phyloP scores from a whole-genome alignment of 1,140 invertebrate species.

The Drosophila trapezifrons region DNA sequence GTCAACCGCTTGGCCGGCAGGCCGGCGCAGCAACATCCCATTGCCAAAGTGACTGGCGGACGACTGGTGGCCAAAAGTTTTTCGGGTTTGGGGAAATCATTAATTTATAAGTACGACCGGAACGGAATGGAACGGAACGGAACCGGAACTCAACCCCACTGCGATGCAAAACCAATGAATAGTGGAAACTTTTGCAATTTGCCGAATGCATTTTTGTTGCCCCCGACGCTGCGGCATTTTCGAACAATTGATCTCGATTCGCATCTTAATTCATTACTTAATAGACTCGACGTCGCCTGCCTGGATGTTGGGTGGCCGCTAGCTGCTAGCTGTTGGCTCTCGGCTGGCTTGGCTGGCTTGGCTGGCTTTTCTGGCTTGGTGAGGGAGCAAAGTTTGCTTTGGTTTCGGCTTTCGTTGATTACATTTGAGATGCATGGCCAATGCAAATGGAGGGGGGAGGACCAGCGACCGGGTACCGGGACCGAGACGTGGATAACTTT shows the following conservation, averaged over 20 bases:
- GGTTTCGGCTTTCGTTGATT: conserved; percentile 66
- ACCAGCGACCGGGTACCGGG: neutral
- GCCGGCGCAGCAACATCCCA: neutral
- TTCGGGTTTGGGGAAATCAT: conserved; percentile 50
- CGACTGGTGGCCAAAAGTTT: conserved; percentile 38
- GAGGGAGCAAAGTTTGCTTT: conserved; percentile 54
- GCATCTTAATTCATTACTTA: conserved; percentile 78
- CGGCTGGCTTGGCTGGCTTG: neutral
- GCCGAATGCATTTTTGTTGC: conserved; percentile 59
- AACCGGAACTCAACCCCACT: conserved; percentile 35
- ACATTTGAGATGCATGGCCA: conserved; percentile 75
- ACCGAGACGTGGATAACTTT: conserved; percentile 44
- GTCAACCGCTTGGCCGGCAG: conserved; percentile 13
- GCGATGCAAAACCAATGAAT: conserved; percentile 57
- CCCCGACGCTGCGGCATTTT: conserved; percentile 53
- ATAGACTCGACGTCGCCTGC: conserved; percentile 55
- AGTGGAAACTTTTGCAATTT: conserved; percentile 71
- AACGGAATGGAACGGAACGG: neutral
- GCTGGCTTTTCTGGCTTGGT: conserved; percentile 11
- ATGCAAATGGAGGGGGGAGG: conserved; percentile 32
- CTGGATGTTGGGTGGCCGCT: neutral
- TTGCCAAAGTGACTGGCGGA: conserved; percentile 2
- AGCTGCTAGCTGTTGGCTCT: neutral
- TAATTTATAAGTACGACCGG: conserved; percentile 62
- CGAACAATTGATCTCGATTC: conserved; percentile 78